phyloP scores from a whole-genome alignment of 2,797 vertebrate genomes.

The Hydrocynus forskahlii region DNA sequence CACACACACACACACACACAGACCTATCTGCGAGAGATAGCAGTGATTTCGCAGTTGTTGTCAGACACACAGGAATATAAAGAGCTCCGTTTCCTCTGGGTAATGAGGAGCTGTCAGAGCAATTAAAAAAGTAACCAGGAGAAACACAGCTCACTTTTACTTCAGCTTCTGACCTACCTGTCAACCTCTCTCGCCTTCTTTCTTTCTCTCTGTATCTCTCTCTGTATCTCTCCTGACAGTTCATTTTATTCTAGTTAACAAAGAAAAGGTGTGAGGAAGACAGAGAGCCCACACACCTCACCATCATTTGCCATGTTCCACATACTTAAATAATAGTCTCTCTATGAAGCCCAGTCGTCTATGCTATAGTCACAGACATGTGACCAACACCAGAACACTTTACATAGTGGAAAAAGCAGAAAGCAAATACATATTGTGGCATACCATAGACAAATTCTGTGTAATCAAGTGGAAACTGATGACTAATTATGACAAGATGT shows the following conservation, averaged over 20 bases:
- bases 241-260: constrained; percentile 35
- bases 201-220: constrained; percentile 32
- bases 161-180: constrained; percentile 69
- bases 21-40: background rate
- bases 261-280: constrained; percentile 15
- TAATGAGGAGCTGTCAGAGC: constrained; percentile 66
- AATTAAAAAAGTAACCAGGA: constrained; percentile 76
- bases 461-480: constrained; percentile 1
- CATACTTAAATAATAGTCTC: background rate
- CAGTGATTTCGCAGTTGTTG: constrained; percentile 18
- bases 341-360: background rate
- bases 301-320: constrained; percentile 12
- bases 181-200: constrained; percentile 21
- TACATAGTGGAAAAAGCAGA: background rate
- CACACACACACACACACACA: background rate
- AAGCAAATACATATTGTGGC: background rate
- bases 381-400: constrained; percentile 12
- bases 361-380: background rate
- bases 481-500: background rate
- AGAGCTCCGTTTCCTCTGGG: constrained; percentile 42
- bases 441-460: no score
- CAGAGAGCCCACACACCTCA: background rate
- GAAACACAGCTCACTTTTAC: constrained; percentile 74
- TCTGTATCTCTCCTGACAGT: constrained; percentile 64
- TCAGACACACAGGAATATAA: constrained; percentile 36